Evolutionary conservation across 2,113 vertebrate genomes (phyloP), one percentile per base, ranked within the genome.

Genomic region (Megaceryle torquata): DNA sequence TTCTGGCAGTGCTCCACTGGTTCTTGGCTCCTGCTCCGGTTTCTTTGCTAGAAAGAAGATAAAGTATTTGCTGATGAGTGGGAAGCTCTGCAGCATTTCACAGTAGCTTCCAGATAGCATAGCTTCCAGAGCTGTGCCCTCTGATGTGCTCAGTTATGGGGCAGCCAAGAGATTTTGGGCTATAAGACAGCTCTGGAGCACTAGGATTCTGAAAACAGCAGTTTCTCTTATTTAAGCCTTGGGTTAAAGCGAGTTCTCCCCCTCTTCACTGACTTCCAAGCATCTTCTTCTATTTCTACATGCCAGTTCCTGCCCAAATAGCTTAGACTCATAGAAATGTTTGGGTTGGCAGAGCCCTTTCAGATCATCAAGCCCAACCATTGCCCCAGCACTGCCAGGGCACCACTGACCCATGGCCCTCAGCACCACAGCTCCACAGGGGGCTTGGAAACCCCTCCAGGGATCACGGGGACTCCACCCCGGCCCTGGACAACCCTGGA

Each of bases 1-100:
- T 61, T 11, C 72, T 8, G 41, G 21, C 43, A 16, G 15, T 4
- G 33, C 54, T 7, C 6, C 48, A 1, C 13, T 12, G 1, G 2
- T 1, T 9, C 46, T 11, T 25, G 4, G 39, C 15, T 43, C 16
- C 74, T 31, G 37, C n/a, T 20, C 48, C 22, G n/a, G 20, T 31
- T 24, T 41, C 44, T 50, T 24, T 57, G 25, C 64, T 20, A 5
- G 43, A 25, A 25, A 12, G 14, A 14, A 19, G 41, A 15, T 4
- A 24, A 26, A 10, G 17, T 7, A 1, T 8, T 28, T 26, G 5
- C 15, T 15, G 5, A 1, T 9, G 31, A 20, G 56, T 29, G 51
- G 46, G 57, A 9, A 33, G 64, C 17, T 46, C 46, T 13, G 19
- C 63, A 35, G 19, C 51, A 41, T 31, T 59, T 29, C 21, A 15